These are phyloP conservation scores for Channa striata DNA, from an alignment of 2,797 vertebrate genomes.

Conservation along the genomic window DNA sequence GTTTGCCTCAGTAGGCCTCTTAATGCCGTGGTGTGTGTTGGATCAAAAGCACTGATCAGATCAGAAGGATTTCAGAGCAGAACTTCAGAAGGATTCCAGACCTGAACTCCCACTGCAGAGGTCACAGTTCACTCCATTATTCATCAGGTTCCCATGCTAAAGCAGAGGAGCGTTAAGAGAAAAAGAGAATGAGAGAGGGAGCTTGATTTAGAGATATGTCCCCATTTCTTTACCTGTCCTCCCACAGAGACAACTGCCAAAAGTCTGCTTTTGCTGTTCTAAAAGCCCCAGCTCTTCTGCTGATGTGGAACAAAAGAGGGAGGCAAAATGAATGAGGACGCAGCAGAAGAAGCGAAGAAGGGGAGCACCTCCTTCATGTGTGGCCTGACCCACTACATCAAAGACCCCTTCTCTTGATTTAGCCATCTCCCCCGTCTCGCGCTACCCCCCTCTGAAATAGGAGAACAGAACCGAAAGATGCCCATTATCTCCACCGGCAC, in stretches of 20 bases:
- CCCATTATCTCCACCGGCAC: slow-evolving; percentile 39
- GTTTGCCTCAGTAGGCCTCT: slow-evolving; percentile 39
- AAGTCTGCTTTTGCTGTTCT: slow-evolving; percentile 40
- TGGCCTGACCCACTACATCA: slow-evolving; percentile 34
- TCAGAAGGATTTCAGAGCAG: slow-evolving; percentile 61
- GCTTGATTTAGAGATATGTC: slow-evolving; percentile 58
- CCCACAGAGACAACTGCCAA: slow-evolving; percentile 52
- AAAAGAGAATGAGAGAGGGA: slow-evolving; percentile 26
- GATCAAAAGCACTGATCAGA: slow-evolving; percentile 77
- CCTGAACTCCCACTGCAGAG: slow-evolving; percentile 78
- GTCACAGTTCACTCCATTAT: slow-evolving; percentile 82
- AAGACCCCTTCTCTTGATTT: slow-evolving; percentile 44
- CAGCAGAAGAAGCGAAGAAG: slow-evolving; percentile 15
- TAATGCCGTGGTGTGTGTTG: slow-evolving; percentile 53
- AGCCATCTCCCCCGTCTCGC: slow-evolving; percentile 19
- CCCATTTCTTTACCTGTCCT: slow-evolving; percentile 47
- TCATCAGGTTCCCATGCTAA: slow-evolving; percentile 71
- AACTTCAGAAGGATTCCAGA: slow-evolving; percentile 11
- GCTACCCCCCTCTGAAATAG: slow-evolving; percentile 4
- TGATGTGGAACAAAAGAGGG: slow-evolving; percentile 52
- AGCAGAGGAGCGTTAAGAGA: slow-evolving; percentile 52
- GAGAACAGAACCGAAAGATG: slow-evolving; percentile 27
- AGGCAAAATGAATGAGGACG: slow-evolving; percentile 31
- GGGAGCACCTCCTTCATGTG: slow-evolving; percentile 17
- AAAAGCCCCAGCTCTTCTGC: slow-evolving; percentile 46